A percentile compares a stretch with the other conserved stretches of the same genome.
phyloP scores from a whole-genome alignment of 2,888 invertebrate species.

The Branchipolynoe longqiensis region DNA sequence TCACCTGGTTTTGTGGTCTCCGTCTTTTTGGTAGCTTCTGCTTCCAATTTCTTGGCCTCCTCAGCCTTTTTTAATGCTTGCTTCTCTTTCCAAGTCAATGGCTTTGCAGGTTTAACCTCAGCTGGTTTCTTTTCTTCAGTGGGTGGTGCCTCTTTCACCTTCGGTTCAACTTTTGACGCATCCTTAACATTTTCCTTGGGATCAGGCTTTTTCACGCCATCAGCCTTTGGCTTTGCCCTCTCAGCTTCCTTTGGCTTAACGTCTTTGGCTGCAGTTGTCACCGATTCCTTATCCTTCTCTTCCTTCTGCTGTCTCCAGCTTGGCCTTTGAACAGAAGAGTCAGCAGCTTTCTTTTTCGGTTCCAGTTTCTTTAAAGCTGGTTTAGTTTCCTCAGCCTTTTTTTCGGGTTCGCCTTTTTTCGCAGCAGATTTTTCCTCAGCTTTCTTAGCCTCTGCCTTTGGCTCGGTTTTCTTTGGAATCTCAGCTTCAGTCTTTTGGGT shows the following conservation, averaged over 20 bases:
- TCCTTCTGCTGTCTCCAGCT: slow-evolving; percentile 16
- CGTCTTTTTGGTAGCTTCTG: too few species aligned
- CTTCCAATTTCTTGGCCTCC: not conserved
- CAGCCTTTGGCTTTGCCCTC: not conserved
- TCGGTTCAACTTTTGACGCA: not conserved
- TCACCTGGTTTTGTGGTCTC: slow-evolving; percentile 1
- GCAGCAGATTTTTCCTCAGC: not conserved
- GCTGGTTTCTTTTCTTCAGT: slow-evolving; percentile 24
- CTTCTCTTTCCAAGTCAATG: slow-evolving; percentile 48
- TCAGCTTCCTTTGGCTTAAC: slow-evolving; percentile 1
- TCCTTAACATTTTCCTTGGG: not conserved
- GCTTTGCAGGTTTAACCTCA: slow-evolving; percentile 33
- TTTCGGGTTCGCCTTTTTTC: slow-evolving; percentile 2
- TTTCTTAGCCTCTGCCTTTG: not conserved
- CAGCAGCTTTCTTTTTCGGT: not conserved
- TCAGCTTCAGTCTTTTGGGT: not conserved
- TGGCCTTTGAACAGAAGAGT: not conserved
- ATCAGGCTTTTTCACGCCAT: not conserved
- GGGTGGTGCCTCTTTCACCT: not conserved
- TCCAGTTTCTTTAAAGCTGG: slow-evolving; percentile 4
- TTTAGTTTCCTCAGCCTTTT: not conserved
- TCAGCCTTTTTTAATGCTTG: slow-evolving; percentile 36
- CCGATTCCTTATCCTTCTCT: not conserved
- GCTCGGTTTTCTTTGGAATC: slow-evolving; percentile 1
- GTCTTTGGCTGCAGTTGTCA: not conserved